These are phyloP conservation scores for Myotis brandtii DNA, from an alignment of 2,113 vertebrate species.

Conservation along the genomic window DNA sequence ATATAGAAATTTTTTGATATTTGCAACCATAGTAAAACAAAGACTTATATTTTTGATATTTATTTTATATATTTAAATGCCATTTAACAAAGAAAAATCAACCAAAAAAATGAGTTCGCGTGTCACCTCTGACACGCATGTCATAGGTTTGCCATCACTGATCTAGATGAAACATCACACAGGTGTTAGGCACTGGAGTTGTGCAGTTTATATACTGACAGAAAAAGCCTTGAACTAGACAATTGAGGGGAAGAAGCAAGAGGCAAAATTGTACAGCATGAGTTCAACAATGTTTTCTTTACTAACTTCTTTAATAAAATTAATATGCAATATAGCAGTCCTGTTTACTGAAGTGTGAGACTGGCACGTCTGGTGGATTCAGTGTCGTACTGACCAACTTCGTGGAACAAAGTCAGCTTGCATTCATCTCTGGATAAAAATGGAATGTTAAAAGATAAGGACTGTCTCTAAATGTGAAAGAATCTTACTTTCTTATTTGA, in stretches of 20 bases:
- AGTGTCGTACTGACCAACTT: neutral
- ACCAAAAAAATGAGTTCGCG: too few species aligned
- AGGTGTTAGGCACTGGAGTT: neutral
- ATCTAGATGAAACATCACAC: neutral
- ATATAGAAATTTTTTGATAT: too few species aligned
- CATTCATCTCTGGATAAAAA: neutral
- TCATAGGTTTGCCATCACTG: too few species aligned
- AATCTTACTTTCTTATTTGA: neutral
- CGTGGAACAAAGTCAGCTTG: neutral
- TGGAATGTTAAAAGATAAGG: neutral
- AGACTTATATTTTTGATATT: too few species aligned
- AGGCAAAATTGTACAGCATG: neutral
- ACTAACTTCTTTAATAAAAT: too few species aligned
- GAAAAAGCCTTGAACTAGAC: neutral
- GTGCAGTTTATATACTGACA: rapidly evolving
- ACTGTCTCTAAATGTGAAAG: neutral
- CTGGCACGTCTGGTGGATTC: neutral
- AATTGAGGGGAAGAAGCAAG: neutral
- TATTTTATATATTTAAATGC: too few species aligned
- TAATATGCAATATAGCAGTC: too few species aligned
- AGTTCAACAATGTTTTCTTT: neutral
- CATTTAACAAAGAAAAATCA: too few species aligned
- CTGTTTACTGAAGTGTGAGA: neutral
- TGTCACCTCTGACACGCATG: too few species aligned
- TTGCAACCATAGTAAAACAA: too few species aligned